Evolutionary conservation across 2,113 vertebrate genomes (phyloP), one percentile per base, ranked within the genome.

Genomic region (Toxotes chatareus): DNA sequence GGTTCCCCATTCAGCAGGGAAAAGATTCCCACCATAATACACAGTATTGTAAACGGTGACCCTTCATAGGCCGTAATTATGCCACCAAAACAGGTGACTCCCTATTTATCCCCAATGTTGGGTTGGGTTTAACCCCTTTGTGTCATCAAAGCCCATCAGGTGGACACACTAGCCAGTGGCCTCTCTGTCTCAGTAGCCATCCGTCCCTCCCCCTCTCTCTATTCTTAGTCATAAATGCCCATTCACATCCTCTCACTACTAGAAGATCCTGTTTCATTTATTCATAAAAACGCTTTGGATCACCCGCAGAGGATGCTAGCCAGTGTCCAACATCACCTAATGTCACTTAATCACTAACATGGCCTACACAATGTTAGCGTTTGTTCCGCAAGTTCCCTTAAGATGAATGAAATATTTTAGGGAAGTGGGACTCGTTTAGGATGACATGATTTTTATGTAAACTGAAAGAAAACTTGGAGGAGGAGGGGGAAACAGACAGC

Each of bases 21-120:
- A 94, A 94, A 94, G 93, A 95, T 96, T 96, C 96, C 95, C 95
- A 97, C 95, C 95, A 94, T 94, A 96, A 94, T 94, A 94, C 94
- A 93, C 93, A 95, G 92, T 94, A 93, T 95, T 96, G 94, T 95
- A 92, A 90, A 90, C 72, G 92, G 82, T 79, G 94, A 91, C 90
- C 91, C 84, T 92, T 94, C 95, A 94, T 93, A 95, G 92, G 77
- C 89, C 75, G 79, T 88, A 93, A 94, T 95, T 96, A 94, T 93
- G 86, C 88, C 92, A 94, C 93, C 86, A 93, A 86, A 94, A 90
- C 94, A 95, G 95, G 90, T 95, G 94, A 95, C 90, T 92, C 85
- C 88, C 79, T 90, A 87, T 93, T 95, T 89, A 88, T 89, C 89
- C 89, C 83, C 87, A 62, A 84, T 89, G 82, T 85, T 88, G 92